Evolutionary conservation across 2,113 vertebrate genomes (phyloP), one percentile per base, ranked within the genome.

Genomic region (Carassius auratus): DNA sequence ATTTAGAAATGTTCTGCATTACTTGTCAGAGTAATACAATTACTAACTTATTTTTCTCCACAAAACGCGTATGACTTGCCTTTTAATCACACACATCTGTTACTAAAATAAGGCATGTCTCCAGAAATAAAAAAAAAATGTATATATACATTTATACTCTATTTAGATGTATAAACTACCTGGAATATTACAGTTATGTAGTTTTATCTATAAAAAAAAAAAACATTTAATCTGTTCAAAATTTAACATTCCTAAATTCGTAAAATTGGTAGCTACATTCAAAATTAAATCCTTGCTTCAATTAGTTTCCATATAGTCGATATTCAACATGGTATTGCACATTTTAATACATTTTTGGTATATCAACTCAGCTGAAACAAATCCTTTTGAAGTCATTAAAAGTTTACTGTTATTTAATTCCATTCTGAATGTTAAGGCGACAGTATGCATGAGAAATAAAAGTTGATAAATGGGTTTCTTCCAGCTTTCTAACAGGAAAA

Each of bases 271-370:
- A 30, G 26, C 6, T 68, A 0, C n/a, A 33, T 57, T 77, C 4
- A 1, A 9, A 33, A 48, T 26, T 3, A 77, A 36, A 19, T 57
- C 9, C 9, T 45, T 75, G 74, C 78, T 76, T 87, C 83, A 81
- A 81, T 83, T 68, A 84, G 26, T 76, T 79, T 68, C 36, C 85
- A 42, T 89, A 89, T 13, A n/a, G 21, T n/a, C 6, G 55, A 59
- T 26, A 59, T 73, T 42, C 4, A 42, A 19, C 1, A 13, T 6
- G 9, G 21, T 23, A 48, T n/a, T 23, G 10, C 21, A 23, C 42
- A 45, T 17, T 2, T 17, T 7, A 55, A 7, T 17, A 38, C n/a
- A 73, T 42, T 5, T 13, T 42, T n/a, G 9, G 33, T 9, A 17
- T 1, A 42, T 71, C 15, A 21, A 21, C 5, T 48, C 38, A 45